A percentile compares a stretch with the other conserved stretches of the same genome.
Evolutionary conservation across 2,888 invertebrate species (phyloP).

Genomic region (Phymatocera aterrima): DNA sequence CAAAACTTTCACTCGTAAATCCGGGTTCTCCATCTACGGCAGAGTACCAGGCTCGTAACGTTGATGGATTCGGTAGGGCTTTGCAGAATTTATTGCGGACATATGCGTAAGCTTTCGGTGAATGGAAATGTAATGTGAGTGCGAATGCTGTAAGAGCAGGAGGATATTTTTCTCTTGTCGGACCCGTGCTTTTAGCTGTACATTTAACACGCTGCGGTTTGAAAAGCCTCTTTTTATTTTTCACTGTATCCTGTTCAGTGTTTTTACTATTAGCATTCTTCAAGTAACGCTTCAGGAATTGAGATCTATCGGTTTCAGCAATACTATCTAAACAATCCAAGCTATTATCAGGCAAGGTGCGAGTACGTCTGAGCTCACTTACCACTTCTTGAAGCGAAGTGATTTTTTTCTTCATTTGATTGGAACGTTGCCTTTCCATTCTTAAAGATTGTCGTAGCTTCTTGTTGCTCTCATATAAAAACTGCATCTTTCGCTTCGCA

Average conservation of each 20-base stretch:
- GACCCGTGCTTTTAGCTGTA: neutral
- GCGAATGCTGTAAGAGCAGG: conserved; percentile 52
- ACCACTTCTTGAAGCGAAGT: conserved; percentile 22
- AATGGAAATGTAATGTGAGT: conserved; percentile 54
- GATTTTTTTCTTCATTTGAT: conserved; percentile 6
- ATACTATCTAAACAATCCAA: conserved; percentile 14
- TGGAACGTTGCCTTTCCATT: neutral
- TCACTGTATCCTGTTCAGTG: neutral
- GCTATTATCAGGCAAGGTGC: neutral
- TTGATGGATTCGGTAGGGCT: conserved; percentile 52
- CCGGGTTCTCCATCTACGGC: conserved; percentile 51
- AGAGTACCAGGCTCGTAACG: conserved; percentile 50
- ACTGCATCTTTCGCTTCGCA: conserved; percentile 3
- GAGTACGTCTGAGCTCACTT: conserved; percentile 6
- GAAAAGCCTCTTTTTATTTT: neutral
- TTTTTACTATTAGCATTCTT: conserved; percentile 15
- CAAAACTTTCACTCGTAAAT: conserved; percentile 51
- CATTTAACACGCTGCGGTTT: neutral
- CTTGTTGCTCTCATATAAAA: neutral
- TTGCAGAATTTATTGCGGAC: conserved; percentile 52
- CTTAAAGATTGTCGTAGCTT: neutral
- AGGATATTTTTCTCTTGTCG: conserved; percentile 46
- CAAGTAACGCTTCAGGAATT: neutral
- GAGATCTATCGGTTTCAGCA: neutral
- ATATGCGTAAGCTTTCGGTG: conserved; percentile 54